phyloP scores from a whole-genome alignment of 2,888 invertebrate genomes.

The Parnassius apollo region DNA sequence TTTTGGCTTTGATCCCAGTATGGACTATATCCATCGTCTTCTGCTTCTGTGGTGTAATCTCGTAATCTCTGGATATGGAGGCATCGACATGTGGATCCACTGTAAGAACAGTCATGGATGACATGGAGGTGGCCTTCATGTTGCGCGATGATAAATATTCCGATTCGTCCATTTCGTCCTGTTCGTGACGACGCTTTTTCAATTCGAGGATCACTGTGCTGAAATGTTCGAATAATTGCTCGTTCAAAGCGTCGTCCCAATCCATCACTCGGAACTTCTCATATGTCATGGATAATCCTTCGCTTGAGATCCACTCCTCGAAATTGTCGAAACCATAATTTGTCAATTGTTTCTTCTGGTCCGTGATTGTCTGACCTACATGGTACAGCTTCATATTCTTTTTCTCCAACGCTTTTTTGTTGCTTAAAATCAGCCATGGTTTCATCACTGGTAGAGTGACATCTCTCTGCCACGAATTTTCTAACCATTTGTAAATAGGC shows the following conservation, averaged over 20 bases:
- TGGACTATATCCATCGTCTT: neutral
- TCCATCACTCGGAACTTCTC: slow-evolving; percentile 17
- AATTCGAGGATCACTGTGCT: neutral
- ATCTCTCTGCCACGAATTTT: no score
- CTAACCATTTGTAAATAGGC: no score
- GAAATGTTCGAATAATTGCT: neutral
- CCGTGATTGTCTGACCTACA: no score
- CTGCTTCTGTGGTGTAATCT: neutral
- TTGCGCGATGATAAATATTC: neutral
- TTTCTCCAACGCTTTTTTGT: no score
- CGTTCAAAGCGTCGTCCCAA: slow-evolving; percentile 21
- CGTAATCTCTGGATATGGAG: neutral
- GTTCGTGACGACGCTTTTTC: neutral
- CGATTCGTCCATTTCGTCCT: neutral
- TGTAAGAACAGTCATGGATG: neutral
- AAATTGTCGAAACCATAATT: slow-evolving; percentile 1
- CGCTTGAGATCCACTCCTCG: slow-evolving; percentile 23
- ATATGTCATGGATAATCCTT: slow-evolving; percentile 27
- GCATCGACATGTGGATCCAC: neutral
- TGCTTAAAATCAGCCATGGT: no score
- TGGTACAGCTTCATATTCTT: no score
- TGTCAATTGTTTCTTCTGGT: no score
- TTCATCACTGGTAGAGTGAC: no score
- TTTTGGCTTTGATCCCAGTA: no score
- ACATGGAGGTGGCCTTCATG: neutral